Conservation (phyloP, 1,140 invertebrate species). For the Plutomurus gul region DNA sequence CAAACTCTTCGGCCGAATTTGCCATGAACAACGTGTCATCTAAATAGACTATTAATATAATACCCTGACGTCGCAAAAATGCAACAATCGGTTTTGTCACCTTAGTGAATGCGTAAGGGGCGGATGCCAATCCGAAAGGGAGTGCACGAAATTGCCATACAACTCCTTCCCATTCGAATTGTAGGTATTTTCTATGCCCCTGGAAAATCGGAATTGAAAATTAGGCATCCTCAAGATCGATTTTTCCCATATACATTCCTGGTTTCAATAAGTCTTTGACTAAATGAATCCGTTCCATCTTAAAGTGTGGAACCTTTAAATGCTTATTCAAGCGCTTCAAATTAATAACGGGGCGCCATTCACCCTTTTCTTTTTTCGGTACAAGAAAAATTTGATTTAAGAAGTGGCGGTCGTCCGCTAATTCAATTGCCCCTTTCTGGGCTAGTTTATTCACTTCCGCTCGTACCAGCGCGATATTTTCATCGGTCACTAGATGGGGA, state of each 20-base stretch:
- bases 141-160: conserved; percentile 10
- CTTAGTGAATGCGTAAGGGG: conserved; percentile 34
- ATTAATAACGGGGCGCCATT: conserved; percentile 2
- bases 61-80: not conserved
- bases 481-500: not conserved
- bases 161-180: not conserved
- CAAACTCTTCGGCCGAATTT: too few relatives aligned
- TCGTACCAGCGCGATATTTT: not conserved
- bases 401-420: not conserved
- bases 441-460: not conserved
- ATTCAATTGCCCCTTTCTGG: not conserved
- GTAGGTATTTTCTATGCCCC: conserved; percentile 9
- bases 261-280: not conserved
- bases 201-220: not conserved
- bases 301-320: conserved; percentile 10
- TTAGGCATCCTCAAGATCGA: conserved; percentile 38
- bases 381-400: conserved; percentile 28
- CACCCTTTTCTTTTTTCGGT: conserved; percentile 3
- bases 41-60: not conserved
- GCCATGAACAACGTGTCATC: not conserved
- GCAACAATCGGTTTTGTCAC: conserved; percentile 24
- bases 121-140: conserved; percentile 6
- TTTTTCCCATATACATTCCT: not conserved
- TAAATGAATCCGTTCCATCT: conserved; percentile 6
- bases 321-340: conserved; percentile 26